A percentile compares a stretch with the other conserved stretches of the same genome.
Evolutionary conservation across 2,113 vertebrate species (phyloP).

Genomic region (Osmerus mordax): DNA sequence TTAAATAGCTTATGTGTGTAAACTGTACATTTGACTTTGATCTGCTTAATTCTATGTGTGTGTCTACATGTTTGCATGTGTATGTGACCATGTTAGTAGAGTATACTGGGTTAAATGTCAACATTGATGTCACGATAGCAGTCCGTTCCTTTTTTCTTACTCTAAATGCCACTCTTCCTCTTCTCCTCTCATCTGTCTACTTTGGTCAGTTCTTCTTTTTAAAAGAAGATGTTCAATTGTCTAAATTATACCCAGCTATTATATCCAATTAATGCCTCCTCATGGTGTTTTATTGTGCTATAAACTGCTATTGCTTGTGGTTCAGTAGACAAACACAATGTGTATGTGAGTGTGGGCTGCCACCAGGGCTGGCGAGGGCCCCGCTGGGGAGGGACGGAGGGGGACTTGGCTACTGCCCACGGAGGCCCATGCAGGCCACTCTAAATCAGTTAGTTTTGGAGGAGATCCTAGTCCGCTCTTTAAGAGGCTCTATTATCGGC

Average conservation of each 20-base stretch:
- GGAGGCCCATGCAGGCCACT: constrained; percentile 67
- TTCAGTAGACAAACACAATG: constrained; percentile 92
- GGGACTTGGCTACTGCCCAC: constrained; percentile 75
- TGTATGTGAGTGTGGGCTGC: constrained; percentile 71
- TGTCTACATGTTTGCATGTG: constrained; percentile 14
- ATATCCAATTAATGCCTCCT: constrained; percentile 91
- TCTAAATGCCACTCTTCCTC: constrained; percentile 49
- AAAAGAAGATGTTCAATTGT: constrained; percentile 76
- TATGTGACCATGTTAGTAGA: constrained; percentile 14
- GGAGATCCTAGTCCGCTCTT: constrained; percentile 77
- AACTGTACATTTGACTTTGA: background rate
- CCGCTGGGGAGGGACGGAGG: constrained; percentile 60
- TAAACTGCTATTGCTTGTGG: constrained; percentile 87
- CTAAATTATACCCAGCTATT: constrained; percentile 79
- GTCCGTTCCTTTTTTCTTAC: constrained; percentile 38
- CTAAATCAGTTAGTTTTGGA: constrained; percentile 82
- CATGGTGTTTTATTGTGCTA: constrained; percentile 91
- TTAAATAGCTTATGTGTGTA: too few species aligned
- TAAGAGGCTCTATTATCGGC: constrained; percentile 79
- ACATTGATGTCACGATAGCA: constrained; percentile 38
- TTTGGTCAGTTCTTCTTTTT: constrained; percentile 4
- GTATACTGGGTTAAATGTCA: background rate
- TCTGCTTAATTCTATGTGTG: background rate
- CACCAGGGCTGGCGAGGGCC: constrained; percentile 68
- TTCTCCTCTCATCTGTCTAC: background rate